A percentile compares a stretch with the other conserved stretches of the same genome.
Evolutionary conservation across 2,113 vertebrate genomes (phyloP).

Genomic region (Tauraco erythrolophus): DNA sequence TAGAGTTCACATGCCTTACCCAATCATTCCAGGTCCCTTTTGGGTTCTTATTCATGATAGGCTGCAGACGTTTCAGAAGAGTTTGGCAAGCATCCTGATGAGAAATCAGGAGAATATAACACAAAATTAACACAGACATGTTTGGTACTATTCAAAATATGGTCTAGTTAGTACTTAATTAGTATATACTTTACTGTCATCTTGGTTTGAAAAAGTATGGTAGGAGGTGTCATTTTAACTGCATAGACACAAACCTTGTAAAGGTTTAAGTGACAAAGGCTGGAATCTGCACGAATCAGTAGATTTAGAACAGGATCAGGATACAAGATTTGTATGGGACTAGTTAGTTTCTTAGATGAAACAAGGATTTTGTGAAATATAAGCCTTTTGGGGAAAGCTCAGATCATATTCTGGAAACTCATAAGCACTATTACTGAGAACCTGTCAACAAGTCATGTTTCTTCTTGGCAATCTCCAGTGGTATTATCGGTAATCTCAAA

Average conservation of each 20-base stretch:
- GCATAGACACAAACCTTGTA: not conserved
- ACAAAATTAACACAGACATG: not conserved
- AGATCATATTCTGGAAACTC: not conserved
- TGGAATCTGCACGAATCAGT: not conserved
- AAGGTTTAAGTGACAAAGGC: not conserved
- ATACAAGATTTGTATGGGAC: not conserved
- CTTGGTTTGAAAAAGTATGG: not conserved
- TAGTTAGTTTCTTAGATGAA: not conserved
- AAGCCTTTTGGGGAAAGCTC: not conserved
- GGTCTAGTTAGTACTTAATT: not conserved
- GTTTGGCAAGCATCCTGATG: slow-evolving; percentile 88
- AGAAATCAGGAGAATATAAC: not conserved
- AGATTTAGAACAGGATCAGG: not conserved
- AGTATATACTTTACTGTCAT: not conserved
- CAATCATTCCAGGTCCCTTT: slow-evolving; percentile 87
- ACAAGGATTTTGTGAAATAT: not conserved
- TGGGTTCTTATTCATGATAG: slow-evolving; percentile 82
- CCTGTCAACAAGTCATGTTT: not conserved
- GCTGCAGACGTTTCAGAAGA: slow-evolving; percentile 85
- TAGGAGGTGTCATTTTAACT: not conserved
- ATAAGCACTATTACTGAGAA: not conserved
- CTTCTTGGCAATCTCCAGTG: not conserved
- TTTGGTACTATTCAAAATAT: not conserved
- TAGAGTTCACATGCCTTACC: slow-evolving; percentile 74
- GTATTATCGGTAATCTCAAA: not conserved